These are phyloP conservation scores for Epirrita christyi DNA, from an alignment of 2,888 invertebrate species.

Conservation along the genomic window DNA sequence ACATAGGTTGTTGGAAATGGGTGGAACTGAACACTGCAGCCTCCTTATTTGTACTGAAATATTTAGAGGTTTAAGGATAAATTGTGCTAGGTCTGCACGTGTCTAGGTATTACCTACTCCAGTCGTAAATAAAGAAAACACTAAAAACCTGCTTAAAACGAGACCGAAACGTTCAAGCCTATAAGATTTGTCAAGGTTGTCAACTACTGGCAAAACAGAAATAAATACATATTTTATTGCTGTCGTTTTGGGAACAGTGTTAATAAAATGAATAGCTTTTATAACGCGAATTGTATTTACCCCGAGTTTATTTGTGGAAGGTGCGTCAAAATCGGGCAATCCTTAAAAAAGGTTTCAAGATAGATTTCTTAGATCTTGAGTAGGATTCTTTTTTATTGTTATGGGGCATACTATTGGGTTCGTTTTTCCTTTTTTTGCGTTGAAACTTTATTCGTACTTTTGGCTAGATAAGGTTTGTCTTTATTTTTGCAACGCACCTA, in stretches of 20 bases:
- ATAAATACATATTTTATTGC: conserved; percentile 50
- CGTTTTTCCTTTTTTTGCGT: background rate
- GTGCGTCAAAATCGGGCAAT: conserved; percentile 9
- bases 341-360: no score
- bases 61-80: no score
- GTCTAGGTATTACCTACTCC: conserved; percentile 48
- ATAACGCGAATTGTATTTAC: conserved; percentile 30
- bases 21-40: background rate
- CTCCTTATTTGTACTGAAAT: background rate
- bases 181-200: conserved; percentile 44
- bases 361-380: no score
- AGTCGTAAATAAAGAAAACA: conserved; percentile 40
- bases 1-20: no score
- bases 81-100: conserved; percentile 46
- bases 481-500: background rate
- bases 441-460: background rate
- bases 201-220: conserved; percentile 45
- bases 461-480: background rate
- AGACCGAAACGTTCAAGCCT: conserved; percentile 37
- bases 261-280: conserved; percentile 44
- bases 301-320: conserved; percentile 26
- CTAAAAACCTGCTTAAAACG: conserved; percentile 44
- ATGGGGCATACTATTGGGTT: no score
- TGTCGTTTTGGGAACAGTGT: conserved; percentile 43
- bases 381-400: no score